Percentiles rank a stretch among this genome's conserved stretches.
Evolutionary conservation across 35 echinoderm and acorn worm species (phyloP).

Genomic region (Eucidaris tribuloides): DNA sequence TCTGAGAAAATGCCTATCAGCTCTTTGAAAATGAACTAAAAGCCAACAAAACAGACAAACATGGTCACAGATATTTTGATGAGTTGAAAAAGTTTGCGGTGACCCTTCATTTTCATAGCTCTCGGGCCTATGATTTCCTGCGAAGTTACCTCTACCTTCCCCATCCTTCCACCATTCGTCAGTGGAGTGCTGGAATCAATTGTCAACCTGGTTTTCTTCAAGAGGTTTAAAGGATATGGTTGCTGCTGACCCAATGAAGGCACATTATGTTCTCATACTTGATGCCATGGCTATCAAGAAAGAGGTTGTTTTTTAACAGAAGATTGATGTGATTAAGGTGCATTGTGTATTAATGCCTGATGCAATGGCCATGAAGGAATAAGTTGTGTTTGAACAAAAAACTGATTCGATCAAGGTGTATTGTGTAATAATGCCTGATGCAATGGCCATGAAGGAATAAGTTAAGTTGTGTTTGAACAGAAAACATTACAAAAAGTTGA

Average conservation of each 20-base stretch:
- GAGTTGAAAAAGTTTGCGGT: constrained; percentile 53
- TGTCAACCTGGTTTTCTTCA: constrained; percentile 50
- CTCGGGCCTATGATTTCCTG: constrained; percentile 44
- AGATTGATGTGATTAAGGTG: no score
- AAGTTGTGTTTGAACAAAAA: no score
- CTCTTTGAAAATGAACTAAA: constrained; percentile 75
- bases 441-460: no score
- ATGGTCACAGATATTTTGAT: constrained; percentile 58
- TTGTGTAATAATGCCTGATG: no score
- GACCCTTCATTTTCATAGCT: constrained; percentile 53
- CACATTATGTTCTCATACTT: constrained; percentile 51
- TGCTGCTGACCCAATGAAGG: constrained; percentile 30
- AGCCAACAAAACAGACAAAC: constrained; percentile 26
- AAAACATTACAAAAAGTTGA: no score
- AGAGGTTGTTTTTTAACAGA: constrained; percentile 59
- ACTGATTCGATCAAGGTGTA: no score
- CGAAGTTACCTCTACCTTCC: constrained; percentile 38
- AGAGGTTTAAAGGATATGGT: constrained; percentile 52
- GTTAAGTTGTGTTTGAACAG: no score
- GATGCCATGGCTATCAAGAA: constrained; percentile 67
- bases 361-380: no score
- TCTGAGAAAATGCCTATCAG: constrained; percentile 27
- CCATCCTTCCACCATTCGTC: constrained; percentile 43
- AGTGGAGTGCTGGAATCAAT: constrained; percentile 50
- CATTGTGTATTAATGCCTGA: no score